Evolutionary conservation across 2,888 invertebrate genomes (phyloP), one percentile per base, ranked within the genome.

Genomic region (Pyrgus malvae): DNA sequence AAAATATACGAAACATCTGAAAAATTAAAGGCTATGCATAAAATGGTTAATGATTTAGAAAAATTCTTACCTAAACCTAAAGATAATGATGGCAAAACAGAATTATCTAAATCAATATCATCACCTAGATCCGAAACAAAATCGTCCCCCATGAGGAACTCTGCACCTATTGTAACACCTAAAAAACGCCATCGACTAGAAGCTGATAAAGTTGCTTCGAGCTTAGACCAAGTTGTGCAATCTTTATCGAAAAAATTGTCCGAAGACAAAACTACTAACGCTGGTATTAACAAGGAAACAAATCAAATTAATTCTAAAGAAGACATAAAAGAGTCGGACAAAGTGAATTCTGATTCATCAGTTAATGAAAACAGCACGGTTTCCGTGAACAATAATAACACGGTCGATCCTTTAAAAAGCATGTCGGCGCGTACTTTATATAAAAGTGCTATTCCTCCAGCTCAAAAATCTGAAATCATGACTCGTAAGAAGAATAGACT

Each of bases 121-220:
- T 83, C 85, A 19, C 89, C 90, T 40, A 79, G 77, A 68, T 73
- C 77, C 56, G 88, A 83, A 67, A 66, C 72, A n/a, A 85, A 83
- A 69, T 65, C 73, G 21, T 82, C 83, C 4, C 84, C 83, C 7
- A 61, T 80, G 27, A 78, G 83, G 48, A 83, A 86, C 67, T 71
- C 81, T 9, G 84, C 90, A 14, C 90, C 90, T 16, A 89, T 90
- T 16, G 93, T 94, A 1, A 94, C 95, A 0, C 95, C 95, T 0
- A 95, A 95, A 68, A 95, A 95, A 69, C 89, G 95, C 0, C 95
- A 95, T 69, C 83, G 95, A 59, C 69, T 94, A 46, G 95, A 95
- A 80, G 89, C 92, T 17, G 92, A 92, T 33, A 89, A 86, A 64
- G 80, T 76, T 29, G 72, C 83, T 35, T 72, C 80, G 44, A 84